These are phyloP conservation scores for Allobates femoralis DNA, from an alignment of 2,797 vertebrate species.

Conservation along the genomic window DNA sequence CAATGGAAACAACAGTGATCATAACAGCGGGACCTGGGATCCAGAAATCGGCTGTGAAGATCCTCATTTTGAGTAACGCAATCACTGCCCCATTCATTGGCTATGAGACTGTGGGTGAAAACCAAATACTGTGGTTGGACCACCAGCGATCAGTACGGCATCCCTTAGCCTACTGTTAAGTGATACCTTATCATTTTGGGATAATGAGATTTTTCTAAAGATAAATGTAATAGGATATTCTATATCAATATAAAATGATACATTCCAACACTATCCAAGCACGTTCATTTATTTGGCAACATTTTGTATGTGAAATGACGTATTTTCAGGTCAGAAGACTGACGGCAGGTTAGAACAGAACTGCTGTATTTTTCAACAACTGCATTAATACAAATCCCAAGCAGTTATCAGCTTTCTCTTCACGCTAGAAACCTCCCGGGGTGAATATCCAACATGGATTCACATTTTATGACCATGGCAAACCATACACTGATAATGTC, in stretches of 20 bases:
- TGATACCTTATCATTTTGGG: too few species aligned
- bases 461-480: conserved; percentile 4
- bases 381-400: not conserved
- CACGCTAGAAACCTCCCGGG: not conserved
- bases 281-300: conserved; percentile 20
- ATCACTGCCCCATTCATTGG: too few species aligned
- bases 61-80: too few species aligned
- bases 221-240: not conserved
- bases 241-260: not conserved
- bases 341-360: not conserved
- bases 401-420: not conserved
- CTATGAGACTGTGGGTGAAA: too few species aligned
- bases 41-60: too few species aligned
- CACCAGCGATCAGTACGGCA: too few species aligned
- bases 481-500: not conserved
- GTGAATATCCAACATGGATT: not conserved
- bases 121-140: too few species aligned
- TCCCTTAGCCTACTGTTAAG: too few species aligned
- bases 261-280: not conserved
- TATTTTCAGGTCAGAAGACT: not conserved
- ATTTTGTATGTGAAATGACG: not conserved
- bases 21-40: too few species aligned
- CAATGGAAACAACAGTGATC: too few species aligned
- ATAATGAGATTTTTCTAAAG: not conserved
- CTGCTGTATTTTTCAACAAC: not conserved